Percentiles rank a stretch among this genome's conserved stretches.
phyloP scores from a whole-genome alignment of 2,888 invertebrate species.

The Allolobophora icterica region DNA sequence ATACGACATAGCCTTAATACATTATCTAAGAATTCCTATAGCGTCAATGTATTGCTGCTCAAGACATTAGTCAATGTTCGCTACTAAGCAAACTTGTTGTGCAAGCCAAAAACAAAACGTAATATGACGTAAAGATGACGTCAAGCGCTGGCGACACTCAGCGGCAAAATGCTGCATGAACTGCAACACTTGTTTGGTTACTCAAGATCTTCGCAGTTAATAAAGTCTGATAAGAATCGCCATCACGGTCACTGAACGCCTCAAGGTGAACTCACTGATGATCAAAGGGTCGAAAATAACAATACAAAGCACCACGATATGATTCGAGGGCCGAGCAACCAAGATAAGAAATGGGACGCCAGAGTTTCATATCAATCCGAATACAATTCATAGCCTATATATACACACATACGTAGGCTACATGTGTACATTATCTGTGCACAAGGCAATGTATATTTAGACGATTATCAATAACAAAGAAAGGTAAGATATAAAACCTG shows the following conservation, averaged over 20 bases:
- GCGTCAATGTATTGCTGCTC: too few species aligned
- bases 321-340: background rate
- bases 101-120: background rate
- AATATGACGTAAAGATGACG: background rate
- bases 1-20: too few species aligned
- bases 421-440: background rate
- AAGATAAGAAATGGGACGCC: background rate
- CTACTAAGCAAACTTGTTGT: too few species aligned
- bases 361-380: background rate
- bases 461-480: background rate
- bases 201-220: background rate
- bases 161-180: background rate
- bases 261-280: background rate
- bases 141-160: background rate
- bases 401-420: background rate
- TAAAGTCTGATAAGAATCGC: background rate
- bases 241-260: background rate
- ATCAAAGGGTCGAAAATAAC: background rate
- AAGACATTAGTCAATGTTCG: too few species aligned
- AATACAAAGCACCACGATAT: background rate
- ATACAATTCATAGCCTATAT: background rate
- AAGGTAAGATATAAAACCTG: background rate
- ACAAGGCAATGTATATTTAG: background rate
- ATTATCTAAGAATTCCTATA: too few species aligned
- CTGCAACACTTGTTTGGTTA: background rate